Conservation (phyloP, 2,888 invertebrate genomes). For the Iselma pallidipennis region DNA sequence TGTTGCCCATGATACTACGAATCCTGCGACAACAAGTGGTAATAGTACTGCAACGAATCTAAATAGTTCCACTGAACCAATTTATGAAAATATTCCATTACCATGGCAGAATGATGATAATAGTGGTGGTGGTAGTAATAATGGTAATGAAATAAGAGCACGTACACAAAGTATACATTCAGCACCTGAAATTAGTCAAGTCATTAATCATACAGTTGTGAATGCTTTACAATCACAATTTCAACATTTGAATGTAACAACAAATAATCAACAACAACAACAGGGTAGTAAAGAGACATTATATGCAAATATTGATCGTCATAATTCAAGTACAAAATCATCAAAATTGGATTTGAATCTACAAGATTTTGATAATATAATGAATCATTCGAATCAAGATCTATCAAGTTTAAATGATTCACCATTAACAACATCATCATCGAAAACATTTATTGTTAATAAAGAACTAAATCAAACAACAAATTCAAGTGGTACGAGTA, state of each 20-base stretch:
- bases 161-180: slow-evolving; percentile 73
- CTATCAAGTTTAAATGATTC: slow-evolving; percentile 12
- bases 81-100: slow-evolving; percentile 79
- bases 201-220: slow-evolving; percentile 46
- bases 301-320: slow-evolving; percentile 48
- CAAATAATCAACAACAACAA: too few species aligned
- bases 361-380: background rate
- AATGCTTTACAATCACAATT: slow-evolving; percentile 44
- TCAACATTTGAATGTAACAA: slow-evolving; percentile 42
- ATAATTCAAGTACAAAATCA: slow-evolving; percentile 30
- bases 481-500: slow-evolving; percentile 14
- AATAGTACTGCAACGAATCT: too few species aligned
- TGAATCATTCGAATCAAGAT: slow-evolving; percentile 27
- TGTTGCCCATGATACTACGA: slow-evolving; percentile 42
- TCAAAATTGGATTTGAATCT: slow-evolving; percentile 37
- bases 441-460: slow-evolving; percentile 44
- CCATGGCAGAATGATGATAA: slow-evolving; percentile 66
- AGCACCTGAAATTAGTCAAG: slow-evolving; percentile 63
- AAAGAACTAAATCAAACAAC: slow-evolving; percentile 28
- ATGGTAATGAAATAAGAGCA: slow-evolving; percentile 48
- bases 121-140: slow-evolving; percentile 35
- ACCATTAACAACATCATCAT: slow-evolving; percentile 33
- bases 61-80: slow-evolving; percentile 68
- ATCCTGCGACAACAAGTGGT: background rate
- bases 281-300: slow-evolving; percentile 47